These are phyloP conservation scores for Corynorhinus townsendii DNA, from an alignment of 2,113 vertebrate species.

Conservation along the genomic window DNA sequence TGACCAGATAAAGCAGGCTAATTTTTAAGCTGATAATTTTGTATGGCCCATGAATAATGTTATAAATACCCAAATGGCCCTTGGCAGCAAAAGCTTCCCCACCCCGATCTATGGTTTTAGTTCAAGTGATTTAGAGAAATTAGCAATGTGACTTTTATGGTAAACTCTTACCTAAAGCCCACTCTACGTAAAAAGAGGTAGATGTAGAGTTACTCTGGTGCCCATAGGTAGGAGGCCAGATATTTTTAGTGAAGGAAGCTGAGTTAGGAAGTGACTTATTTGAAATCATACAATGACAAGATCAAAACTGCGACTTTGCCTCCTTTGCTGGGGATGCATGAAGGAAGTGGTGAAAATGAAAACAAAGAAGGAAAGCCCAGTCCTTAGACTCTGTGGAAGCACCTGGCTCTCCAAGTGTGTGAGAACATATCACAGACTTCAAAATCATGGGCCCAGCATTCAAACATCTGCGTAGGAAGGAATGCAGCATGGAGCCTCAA, in stretches of 20 bases:
- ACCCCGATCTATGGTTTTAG: background rate
- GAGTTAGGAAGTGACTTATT: background rate
- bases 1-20: too few species aligned
- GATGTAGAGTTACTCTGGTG: background rate
- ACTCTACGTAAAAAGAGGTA: rapidly evolving
- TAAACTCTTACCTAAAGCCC: background rate
- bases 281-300: background rate
- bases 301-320: background rate
- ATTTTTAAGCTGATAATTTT: too few species aligned
- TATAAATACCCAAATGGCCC: too few species aligned
- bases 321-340: background rate
- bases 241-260: background rate
- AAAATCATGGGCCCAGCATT: background rate
- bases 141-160: background rate
- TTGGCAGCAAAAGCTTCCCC: too few species aligned
- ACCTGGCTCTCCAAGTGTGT: background rate
- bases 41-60: too few species aligned
- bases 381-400: background rate
- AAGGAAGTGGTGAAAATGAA: background rate
- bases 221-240: background rate
- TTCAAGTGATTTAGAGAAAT: background rate
- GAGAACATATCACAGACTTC: background rate
- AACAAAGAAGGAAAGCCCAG: background rate
- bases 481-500: background rate
- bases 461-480: background rate